phyloP scores from a whole-genome alignment of 2,888 invertebrate genomes.

The Lasioglossum calceatum region DNA sequence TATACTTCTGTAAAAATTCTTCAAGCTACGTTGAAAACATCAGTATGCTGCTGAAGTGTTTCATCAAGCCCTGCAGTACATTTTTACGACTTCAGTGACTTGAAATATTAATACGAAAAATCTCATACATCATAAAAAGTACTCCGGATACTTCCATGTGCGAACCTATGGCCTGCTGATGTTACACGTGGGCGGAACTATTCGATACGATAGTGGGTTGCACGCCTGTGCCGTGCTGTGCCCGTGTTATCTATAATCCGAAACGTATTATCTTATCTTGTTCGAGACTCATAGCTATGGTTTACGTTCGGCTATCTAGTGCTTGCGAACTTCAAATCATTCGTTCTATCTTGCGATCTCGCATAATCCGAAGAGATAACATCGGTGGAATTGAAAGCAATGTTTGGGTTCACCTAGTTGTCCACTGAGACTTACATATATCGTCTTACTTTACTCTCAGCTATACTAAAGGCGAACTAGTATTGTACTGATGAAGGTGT shows the following conservation, averaged over 20 bases:
- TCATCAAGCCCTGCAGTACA: background rate
- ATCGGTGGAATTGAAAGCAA: background rate
- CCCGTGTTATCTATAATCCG: background rate
- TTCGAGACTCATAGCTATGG: background rate
- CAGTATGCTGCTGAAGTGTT: background rate
- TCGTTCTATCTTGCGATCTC: background rate
- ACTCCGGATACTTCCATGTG: background rate
- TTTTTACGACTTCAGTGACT: background rate
- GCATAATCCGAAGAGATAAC: background rate
- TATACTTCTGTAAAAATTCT: background rate
- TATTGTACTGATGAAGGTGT: no score
- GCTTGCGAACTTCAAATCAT: background rate
- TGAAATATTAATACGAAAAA: constrained; percentile 4
- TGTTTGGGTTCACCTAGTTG: background rate
- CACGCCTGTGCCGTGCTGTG: background rate
- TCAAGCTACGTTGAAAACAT: background rate
- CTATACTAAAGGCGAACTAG: no score
- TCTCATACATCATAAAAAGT: constrained; percentile 3
- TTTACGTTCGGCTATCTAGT: background rate
- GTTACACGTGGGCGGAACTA: background rate
- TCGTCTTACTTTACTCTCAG: background rate
- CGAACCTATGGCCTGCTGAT: background rate
- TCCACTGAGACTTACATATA: background rate
- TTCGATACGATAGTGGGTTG: background rate
- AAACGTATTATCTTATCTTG: constrained; percentile 1